Conservation (phyloP, 2,797 vertebrate genomes). For the Rhinoraja longicauda region DNA sequence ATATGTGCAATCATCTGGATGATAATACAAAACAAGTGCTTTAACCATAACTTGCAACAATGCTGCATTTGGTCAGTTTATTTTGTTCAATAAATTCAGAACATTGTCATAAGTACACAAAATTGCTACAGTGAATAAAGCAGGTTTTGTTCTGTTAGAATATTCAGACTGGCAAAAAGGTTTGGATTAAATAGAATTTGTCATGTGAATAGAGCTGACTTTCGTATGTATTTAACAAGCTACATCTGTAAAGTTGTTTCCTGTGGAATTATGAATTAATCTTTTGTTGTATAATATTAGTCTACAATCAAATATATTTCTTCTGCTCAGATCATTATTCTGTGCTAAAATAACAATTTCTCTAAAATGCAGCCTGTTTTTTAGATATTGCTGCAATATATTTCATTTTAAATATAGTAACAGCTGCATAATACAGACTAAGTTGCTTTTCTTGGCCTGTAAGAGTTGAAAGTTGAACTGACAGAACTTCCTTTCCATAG, state of each 20-base stretch:
- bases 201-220: background rate
- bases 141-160: background rate
- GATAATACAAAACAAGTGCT: background rate
- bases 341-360: constrained; percentile 36
- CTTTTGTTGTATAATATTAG: constrained; percentile 15
- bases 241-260: constrained; percentile 28
- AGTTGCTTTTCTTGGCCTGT: constrained; percentile 33
- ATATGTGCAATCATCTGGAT: background rate
- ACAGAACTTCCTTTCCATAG: background rate
- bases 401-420: constrained; percentile 33
- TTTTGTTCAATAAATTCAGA: background rate
- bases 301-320: constrained; percentile 17
- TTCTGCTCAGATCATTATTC: background rate
- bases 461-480: constrained; percentile 21
- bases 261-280: constrained; percentile 22
- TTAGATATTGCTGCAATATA: constrained; percentile 21
- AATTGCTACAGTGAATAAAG: background rate
- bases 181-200: constrained; percentile 1
- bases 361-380: constrained; percentile 17
- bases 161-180: background rate
- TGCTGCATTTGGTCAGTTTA: background rate
- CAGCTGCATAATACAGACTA: constrained; percentile 20
- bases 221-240: background rate
- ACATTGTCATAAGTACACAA: background rate
- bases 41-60: background rate